Percentiles rank a stretch among this genome's conserved stretches.
Evolutionary conservation across 2,113 vertebrate species (phyloP).

Genomic region (Mola mola): DNA sequence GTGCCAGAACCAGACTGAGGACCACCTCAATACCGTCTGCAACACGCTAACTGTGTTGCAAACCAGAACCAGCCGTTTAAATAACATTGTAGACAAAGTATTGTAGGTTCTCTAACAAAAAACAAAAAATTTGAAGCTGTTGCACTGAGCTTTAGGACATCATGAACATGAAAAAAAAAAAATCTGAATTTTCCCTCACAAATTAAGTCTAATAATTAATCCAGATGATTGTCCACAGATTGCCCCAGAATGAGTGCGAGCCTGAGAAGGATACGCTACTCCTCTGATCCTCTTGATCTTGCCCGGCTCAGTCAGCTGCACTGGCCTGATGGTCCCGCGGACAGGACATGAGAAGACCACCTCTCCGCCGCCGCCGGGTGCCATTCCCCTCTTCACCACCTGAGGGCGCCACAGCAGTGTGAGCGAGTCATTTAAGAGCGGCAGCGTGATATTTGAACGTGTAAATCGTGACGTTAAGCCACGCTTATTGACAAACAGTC

Average conservation of each 20-base stretch:
- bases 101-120: too few species aligned
- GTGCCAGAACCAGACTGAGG: too few species aligned
- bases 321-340: slow-evolving; percentile 84
- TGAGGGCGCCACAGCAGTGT: slow-evolving; percentile 58
- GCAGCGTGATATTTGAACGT: not conserved
- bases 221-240: too few species aligned
- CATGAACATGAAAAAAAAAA: not conserved
- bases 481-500: not conserved
- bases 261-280: slow-evolving; percentile 91
- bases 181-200: too few species aligned
- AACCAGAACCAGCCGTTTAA: too few species aligned
- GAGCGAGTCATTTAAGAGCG: not conserved
- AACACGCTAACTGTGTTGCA: too few species aligned
- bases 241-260: too few species aligned
- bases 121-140: not conserved
- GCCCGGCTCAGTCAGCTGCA: slow-evolving; percentile 91
- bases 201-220: too few species aligned
- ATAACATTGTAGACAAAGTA: too few species aligned
- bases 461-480: not conserved
- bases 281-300: slow-evolving; percentile 98
- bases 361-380: slow-evolving; percentile 94
- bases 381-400: slow-evolving; percentile 93
- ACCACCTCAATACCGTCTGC: too few species aligned
- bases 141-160: not conserved
- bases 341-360: slow-evolving; percentile 91